Percentiles rank a stretch among this genome's conserved stretches.
Conservation (phyloP, 2,113 vertebrate genomes). For the Trogon melanurus region DNA sequence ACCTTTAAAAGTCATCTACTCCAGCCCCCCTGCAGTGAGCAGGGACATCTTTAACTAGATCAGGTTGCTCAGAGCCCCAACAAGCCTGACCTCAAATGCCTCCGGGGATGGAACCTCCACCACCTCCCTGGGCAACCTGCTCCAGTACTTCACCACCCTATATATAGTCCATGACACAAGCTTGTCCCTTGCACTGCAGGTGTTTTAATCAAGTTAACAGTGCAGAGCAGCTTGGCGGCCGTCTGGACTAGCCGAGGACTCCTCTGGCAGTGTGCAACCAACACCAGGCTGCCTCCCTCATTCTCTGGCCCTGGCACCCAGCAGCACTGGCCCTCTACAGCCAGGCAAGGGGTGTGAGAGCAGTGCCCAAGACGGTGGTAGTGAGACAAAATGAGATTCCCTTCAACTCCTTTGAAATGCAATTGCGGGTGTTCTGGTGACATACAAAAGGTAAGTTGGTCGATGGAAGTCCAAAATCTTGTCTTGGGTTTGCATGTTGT, state of each 20-base stretch:
- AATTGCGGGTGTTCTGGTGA: background rate
- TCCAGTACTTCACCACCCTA: too few species aligned
- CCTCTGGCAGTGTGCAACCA: background rate
- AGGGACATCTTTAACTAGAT: too few species aligned
- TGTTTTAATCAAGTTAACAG: background rate
- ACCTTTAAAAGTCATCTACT: too few species aligned
- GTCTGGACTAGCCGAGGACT: background rate
- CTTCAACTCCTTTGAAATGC: background rate
- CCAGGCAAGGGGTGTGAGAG: background rate
- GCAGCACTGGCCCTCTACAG: background rate
- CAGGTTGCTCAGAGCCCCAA: too few species aligned
- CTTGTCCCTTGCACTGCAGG: background rate
- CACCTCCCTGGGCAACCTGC: too few species aligned
- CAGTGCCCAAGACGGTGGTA: background rate
- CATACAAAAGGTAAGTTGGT: background rate
- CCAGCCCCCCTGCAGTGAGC: too few species aligned
- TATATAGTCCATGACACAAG: background rate
- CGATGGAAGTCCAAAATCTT: background rate
- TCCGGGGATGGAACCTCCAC: too few species aligned
- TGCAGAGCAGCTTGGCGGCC: background rate
- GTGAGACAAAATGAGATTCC: background rate
- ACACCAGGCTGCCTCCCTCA: background rate
- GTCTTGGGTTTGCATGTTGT: background rate
- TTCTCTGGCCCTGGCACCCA: background rate
- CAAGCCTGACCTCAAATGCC: too few species aligned